These are phyloP conservation scores for Acanthacorydalis orientalis DNA, from an alignment of 2,888 invertebrate genomes.

Conservation along the genomic window DNA sequence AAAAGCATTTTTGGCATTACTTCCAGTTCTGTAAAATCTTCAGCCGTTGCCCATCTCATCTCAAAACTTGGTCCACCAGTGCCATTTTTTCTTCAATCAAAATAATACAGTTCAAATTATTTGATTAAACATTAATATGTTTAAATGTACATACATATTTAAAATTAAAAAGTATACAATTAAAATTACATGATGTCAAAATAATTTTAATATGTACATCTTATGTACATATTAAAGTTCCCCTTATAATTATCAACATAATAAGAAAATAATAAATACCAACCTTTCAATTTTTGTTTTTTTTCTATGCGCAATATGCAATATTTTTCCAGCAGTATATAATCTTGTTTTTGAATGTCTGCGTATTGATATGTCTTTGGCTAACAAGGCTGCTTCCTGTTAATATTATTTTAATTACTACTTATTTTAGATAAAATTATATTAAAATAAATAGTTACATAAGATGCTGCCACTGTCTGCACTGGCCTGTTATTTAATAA, in stretches of 20 bases:
- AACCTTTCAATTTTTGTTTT: conserved; percentile 49
- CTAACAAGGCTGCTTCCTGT: conserved; percentile 47
- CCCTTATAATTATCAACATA: no score
- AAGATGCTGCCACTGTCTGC: conserved; percentile 40
- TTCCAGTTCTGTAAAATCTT: conserved; percentile 64
- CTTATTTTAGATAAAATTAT: not conserved
- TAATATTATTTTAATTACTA: conserved; percentile 1
- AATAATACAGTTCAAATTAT: no score
- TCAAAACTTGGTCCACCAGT: conserved; percentile 48
- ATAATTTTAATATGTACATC: no score
- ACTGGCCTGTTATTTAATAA: conserved; percentile 27
- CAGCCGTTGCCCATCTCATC: conserved; percentile 65
- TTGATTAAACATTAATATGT: not conserved
- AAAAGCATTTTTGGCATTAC: conserved; percentile 75
- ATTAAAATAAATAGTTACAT: conserved; percentile 28
- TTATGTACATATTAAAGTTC: no score
- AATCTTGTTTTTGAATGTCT: conserved; percentile 52
- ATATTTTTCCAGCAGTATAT: conserved; percentile 63
- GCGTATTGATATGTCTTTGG: conserved; percentile 45
- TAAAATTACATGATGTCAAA: not conserved
- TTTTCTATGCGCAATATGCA: conserved; percentile 59
- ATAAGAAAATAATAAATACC: conserved; percentile 12
- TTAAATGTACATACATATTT: not conserved
- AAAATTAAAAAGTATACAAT: conserved; percentile 2
- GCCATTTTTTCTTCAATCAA: conserved; percentile 36